phyloP scores from a whole-genome alignment of 2,113 vertebrate genomes.

The Brienomyrus longianalis region DNA sequence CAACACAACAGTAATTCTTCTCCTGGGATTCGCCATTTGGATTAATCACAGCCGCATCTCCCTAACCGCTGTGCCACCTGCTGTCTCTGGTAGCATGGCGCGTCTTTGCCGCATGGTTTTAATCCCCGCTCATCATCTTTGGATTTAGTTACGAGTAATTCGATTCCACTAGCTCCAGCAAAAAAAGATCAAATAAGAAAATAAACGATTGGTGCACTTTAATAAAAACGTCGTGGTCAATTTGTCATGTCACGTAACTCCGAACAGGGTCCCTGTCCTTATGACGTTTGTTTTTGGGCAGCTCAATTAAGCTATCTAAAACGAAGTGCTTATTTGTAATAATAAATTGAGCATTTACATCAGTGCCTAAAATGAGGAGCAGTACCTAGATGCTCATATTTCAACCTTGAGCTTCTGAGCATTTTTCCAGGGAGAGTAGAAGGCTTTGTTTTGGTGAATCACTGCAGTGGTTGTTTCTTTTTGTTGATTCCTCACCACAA shows the following conservation, averaged over 20 bases:
- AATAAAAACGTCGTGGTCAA: constrained; percentile 26
- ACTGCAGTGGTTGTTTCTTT: not conserved
- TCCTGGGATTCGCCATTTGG: not conserved
- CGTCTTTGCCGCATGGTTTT: not conserved
- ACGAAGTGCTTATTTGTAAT: constrained; percentile 22
- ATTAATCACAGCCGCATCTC: not conserved
- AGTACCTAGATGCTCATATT: not conserved
- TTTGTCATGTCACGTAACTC: constrained; percentile 9
- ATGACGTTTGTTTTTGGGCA: constrained; percentile 11
- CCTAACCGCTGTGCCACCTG: not conserved
- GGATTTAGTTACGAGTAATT: not conserved
- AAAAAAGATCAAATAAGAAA: not conserved
- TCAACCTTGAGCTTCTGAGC: not conserved
- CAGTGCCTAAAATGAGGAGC: not conserved
- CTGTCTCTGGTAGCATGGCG: not conserved
- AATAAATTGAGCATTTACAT: not conserved
- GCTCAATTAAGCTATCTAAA: not conserved
- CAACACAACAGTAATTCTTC: not conserved
- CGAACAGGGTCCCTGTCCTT: not conserved
- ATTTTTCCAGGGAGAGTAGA: not conserved
- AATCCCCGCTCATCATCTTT: not conserved
- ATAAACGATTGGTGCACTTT: constrained; percentile 3
- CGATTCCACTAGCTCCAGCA: not conserved
- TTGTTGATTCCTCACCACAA: not conserved
- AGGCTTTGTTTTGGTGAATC: not conserved